These are phyloP conservation scores for Diabrotica virgifera DNA, from an alignment of 1,140 invertebrate genomes.

Conservation along the genomic window DNA sequence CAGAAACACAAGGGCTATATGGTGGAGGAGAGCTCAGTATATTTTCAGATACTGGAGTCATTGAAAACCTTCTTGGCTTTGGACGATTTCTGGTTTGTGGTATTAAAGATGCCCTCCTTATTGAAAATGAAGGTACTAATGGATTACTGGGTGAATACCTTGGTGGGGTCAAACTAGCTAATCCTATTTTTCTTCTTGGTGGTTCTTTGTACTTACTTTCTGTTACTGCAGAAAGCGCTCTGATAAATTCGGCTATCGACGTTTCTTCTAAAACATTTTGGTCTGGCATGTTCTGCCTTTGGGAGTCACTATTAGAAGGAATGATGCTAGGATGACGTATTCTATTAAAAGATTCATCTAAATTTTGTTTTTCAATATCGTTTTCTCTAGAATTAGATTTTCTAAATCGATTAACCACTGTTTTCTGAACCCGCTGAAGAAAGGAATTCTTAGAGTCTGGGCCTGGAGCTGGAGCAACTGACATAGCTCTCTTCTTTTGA, in stretches of 20 bases:
- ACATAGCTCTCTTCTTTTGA: constrained; percentile 22
- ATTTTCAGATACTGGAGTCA: constrained; percentile 48
- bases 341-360: background rate
- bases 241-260: constrained; percentile 69
- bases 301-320: background rate
- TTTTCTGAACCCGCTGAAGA: constrained; percentile 26
- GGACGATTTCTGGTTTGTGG: constrained; percentile 9
- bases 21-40: constrained; percentile 21
- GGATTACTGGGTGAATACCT: constrained; percentile 25
- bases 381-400: constrained; percentile 27
- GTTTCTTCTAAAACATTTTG: constrained; percentile 69
- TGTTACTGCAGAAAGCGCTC: constrained; percentile 59
- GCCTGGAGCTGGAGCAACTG: constrained; percentile 11
- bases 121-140: constrained; percentile 3
- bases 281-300: background rate
- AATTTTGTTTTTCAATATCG: constrained; percentile 41
- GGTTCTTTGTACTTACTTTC: constrained; percentile 32
- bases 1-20: constrained; percentile 10
- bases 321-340: constrained; percentile 6
- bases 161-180: constrained; percentile 49
- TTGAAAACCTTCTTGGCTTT: constrained; percentile 48
- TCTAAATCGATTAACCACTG: constrained; percentile 31
- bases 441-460: constrained; percentile 24
- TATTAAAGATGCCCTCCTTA: constrained; percentile 29
- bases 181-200: constrained; percentile 57